Conservation (phyloP, 2,888 invertebrate genomes). For the Vesta saturnalis region DNA sequence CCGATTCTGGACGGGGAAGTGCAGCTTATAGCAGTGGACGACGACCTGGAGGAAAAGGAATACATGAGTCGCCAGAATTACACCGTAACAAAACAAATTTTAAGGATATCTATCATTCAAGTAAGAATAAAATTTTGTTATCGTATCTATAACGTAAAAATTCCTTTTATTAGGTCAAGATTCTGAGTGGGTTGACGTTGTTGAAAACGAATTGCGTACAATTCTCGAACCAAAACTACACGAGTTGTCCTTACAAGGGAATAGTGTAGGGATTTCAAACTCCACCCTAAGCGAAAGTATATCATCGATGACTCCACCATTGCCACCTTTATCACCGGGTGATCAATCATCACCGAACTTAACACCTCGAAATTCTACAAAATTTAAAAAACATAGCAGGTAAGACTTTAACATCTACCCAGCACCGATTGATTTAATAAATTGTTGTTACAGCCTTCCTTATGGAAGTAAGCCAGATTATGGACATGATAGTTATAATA, state of each 20-base stretch:
- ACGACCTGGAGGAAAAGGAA: constrained; percentile 65
- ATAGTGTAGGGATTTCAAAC: constrained; percentile 68
- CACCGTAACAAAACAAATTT: constrained; percentile 53
- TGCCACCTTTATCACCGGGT: constrained; percentile 79
- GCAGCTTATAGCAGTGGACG: constrained; percentile 82
- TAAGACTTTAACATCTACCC: constrained; percentile 28
- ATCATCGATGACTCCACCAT: constrained; percentile 79
- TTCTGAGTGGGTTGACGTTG: constrained; percentile 84
- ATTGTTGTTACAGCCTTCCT: constrained; percentile 66
- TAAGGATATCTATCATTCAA: constrained; percentile 47
- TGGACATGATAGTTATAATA: constrained; percentile 62
- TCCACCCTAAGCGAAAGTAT: constrained; percentile 74
- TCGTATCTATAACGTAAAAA: background rate
- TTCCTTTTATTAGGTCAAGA: constrained; percentile 65
- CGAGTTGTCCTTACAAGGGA: constrained; percentile 67
- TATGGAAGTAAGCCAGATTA: constrained; percentile 70
- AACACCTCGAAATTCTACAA: constrained; percentile 60
- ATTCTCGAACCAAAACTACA: constrained; percentile 80
- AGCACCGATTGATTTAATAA: background rate
- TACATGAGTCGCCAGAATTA: constrained; percentile 68
- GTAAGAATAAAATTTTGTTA: constrained; percentile 20
- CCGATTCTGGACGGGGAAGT: constrained; percentile 83
- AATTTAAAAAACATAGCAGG: constrained; percentile 62
- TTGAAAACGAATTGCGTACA: constrained; percentile 81
- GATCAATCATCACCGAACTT: constrained; percentile 64